Conservation (phyloP, 1,140 invertebrate genomes). For the Dendroctonus valens region DNA sequence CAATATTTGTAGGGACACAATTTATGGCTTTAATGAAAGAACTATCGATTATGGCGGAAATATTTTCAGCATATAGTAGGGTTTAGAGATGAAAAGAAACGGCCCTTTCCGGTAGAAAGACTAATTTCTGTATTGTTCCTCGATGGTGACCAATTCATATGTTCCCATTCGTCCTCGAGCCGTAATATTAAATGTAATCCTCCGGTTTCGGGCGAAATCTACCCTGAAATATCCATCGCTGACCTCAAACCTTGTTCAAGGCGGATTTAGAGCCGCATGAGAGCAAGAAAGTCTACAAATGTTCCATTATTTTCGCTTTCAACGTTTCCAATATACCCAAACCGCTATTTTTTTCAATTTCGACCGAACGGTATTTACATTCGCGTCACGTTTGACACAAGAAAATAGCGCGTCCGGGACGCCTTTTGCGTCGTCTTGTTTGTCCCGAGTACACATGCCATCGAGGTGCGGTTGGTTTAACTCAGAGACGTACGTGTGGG, state of each 20-base stretch:
- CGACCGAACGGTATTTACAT: conserved; percentile 22
- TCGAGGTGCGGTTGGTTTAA: conserved; percentile 16
- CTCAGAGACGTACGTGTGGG: conserved; percentile 1
- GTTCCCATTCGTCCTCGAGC: no score
- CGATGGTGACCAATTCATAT: no score
- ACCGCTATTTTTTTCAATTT: conserved; percentile 27
- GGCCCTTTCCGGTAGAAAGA: no score
- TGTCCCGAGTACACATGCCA: conserved; percentile 22
- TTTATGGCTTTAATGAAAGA: no score
- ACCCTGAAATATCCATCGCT: not conserved
- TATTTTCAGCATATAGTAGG: no score
- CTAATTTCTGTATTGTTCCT: no score
- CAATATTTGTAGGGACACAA: no score
- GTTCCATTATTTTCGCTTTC: conserved; percentile 27
- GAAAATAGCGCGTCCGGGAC: conserved; percentile 23
- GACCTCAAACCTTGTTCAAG: conserved; percentile 1
- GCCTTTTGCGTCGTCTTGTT: conserved; percentile 25
- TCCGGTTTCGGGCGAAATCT: not conserved
- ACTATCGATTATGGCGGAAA: no score
- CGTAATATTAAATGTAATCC: no score
- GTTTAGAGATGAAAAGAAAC: no score
- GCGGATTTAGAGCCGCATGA: not conserved
- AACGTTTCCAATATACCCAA: conserved; percentile 23
- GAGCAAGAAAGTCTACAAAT: not conserved
- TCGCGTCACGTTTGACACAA: conserved; percentile 22